Evolutionary conservation across 1,140 invertebrate species (phyloP).

Genomic region (Epicauta chinensis): DNA sequence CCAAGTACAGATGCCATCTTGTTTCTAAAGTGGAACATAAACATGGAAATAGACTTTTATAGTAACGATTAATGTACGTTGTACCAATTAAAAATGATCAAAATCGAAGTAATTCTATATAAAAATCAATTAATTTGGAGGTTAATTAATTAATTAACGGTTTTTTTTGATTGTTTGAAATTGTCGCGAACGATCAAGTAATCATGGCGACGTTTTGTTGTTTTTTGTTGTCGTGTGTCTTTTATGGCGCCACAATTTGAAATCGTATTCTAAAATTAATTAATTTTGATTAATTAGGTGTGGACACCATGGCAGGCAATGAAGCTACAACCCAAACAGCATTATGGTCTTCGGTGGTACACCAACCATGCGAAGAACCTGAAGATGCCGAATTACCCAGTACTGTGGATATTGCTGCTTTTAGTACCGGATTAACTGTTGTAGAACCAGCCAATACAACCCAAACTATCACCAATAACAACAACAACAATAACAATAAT

Average conservation of each 20-base stretch:
- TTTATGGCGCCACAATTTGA: conserved; percentile 32
- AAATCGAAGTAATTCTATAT: conserved; percentile 18
- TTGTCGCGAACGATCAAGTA: not conserved
- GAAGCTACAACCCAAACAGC: conserved; percentile 38
- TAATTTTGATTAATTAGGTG: conserved; percentile 7
- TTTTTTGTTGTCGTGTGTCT: conserved; percentile 12
- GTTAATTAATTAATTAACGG: too few species aligned
- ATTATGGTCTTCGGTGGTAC: conserved; percentile 54
- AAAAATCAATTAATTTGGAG: conserved; percentile 18
- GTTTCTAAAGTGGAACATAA: conserved; percentile 34
- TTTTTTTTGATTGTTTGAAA: too few species aligned
- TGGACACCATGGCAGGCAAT: conserved; percentile 38
- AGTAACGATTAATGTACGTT: conserved; percentile 19
- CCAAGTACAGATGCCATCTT: conserved; percentile 28
- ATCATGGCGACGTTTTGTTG: conserved; percentile 10
- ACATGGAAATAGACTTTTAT: conserved; percentile 37
- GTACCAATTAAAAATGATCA: too few species aligned
- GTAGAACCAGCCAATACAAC: conserved; percentile 32
- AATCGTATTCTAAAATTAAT: conserved; percentile 2
- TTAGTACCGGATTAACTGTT: conserved; percentile 35
- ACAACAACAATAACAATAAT: conserved; percentile 28
- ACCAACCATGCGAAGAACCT: conserved; percentile 54
- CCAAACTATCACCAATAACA: conserved; percentile 31
- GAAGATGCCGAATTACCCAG: conserved; percentile 54
- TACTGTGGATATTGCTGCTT: conserved; percentile 58